phyloP scores from a whole-genome alignment of 2,888 invertebrate genomes.

The Drosophila bunnanda region DNA sequence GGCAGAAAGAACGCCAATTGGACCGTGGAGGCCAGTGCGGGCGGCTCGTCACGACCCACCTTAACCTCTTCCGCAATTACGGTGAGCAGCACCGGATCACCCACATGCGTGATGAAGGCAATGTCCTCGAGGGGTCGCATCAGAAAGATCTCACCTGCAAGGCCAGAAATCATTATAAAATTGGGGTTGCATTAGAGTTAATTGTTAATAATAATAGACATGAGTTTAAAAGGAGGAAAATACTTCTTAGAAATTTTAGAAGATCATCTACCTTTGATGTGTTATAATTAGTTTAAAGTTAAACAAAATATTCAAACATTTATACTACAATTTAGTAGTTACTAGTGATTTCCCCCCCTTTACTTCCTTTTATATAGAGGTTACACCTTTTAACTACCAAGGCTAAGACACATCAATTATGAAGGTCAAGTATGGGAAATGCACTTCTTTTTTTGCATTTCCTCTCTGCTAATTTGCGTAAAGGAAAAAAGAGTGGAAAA shows the following conservation, averaged over 20 bases:
- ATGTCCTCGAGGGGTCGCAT: slow-evolving; percentile 91
- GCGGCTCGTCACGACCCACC: slow-evolving; percentile 89
- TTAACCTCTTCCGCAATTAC: slow-evolving; percentile 95
- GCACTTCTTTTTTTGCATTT: slow-evolving; percentile 19
- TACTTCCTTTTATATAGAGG: neutral
- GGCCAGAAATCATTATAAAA: neutral
- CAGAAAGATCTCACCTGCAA: slow-evolving; percentile 89
- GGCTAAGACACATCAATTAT: slow-evolving; percentile 13
- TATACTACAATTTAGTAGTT: neutral
- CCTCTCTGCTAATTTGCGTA: slow-evolving; percentile 31
- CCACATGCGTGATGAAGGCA: slow-evolving; percentile 91
- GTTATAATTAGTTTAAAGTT: neutral
- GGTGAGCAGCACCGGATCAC: slow-evolving; percentile 92
- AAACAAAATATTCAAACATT: neutral
- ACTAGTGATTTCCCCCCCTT: neutral
- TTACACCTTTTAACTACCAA: neutral
- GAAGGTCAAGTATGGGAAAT: slow-evolving; percentile 40
- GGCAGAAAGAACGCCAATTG: slow-evolving; percentile 93
- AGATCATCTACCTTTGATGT: neutral
- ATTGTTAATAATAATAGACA: neutral
- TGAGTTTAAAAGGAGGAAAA: neutral
- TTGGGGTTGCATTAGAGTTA: neutral
- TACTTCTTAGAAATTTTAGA: neutral
- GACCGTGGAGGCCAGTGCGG: slow-evolving; percentile 92
- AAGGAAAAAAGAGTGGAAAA: slow-evolving; percentile 16